Conservation (phyloP, 2,113 vertebrate species). For the Carassius gibelio region DNA sequence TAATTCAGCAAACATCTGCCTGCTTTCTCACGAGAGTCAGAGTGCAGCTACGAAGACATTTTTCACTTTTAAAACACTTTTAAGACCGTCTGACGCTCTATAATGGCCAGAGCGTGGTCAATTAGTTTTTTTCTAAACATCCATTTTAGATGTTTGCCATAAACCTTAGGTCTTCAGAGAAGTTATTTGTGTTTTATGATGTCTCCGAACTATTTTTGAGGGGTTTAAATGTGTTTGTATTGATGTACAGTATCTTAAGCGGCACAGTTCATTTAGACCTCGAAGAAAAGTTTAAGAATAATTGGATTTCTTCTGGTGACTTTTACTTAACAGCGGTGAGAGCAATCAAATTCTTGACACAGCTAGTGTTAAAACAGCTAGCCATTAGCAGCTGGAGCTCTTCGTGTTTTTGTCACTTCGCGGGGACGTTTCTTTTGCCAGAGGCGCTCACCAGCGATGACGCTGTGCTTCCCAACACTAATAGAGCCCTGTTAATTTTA, state of each 20-base stretch:
- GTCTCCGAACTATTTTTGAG: background rate
- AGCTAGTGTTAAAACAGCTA: slow-evolving; percentile 48
- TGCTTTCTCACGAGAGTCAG: slow-evolving; percentile 58
- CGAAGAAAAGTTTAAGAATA: slow-evolving; percentile 19
- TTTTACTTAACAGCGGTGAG: slow-evolving; percentile 51
- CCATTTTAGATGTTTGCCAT: background rate
- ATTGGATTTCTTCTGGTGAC: slow-evolving; percentile 10
- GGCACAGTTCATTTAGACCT: slow-evolving; percentile 25
- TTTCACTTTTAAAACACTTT: background rate
- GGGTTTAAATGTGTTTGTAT: background rate
- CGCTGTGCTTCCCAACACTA: slow-evolving; percentile 64
- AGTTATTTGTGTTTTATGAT: background rate
- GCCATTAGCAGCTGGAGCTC: slow-evolving; percentile 56
- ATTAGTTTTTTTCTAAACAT: background rate
- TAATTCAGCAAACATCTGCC: slow-evolving; percentile 81
- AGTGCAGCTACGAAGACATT: slow-evolving; percentile 3
- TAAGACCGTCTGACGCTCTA: background rate
- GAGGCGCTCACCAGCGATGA: slow-evolving; percentile 48
- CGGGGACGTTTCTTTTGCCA: slow-evolving; percentile 54
- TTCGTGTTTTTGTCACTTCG: slow-evolving; percentile 43
- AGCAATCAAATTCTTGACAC: slow-evolving; percentile 49
- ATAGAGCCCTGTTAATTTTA: slow-evolving; percentile 73
- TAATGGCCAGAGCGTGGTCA: background rate
- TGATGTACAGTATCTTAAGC: slow-evolving; percentile 25
- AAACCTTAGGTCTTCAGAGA: background rate